These are phyloP conservation scores for Trachops cirrhosus DNA, from an alignment of 2,797 vertebrate species.

Conservation along the genomic window DNA sequence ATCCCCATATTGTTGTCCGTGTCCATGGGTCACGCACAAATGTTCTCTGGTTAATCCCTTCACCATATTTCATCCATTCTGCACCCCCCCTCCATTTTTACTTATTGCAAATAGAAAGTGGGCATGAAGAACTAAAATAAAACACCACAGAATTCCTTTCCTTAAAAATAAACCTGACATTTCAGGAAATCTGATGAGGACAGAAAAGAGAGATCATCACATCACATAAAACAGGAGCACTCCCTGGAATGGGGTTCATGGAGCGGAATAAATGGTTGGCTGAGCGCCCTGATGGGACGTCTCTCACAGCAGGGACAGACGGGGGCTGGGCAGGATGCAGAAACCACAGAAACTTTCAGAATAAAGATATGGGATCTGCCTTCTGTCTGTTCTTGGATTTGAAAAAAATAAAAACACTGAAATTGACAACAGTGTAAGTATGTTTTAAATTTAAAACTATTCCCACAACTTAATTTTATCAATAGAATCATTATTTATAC, in stretches of 20 bases:
- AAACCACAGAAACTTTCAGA: constrained; percentile 63
- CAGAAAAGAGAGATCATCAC: constrained; percentile 36
- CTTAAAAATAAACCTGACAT: not conserved
- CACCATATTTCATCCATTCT: not conserved
- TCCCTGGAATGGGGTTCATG: constrained; percentile 69
- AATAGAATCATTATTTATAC: not conserved
- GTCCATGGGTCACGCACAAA: not conserved
- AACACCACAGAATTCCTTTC: not conserved
- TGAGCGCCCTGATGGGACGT: constrained; percentile 71
- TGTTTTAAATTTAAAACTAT: constrained; percentile 3
- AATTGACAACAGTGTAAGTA: not conserved
- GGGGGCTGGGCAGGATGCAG: constrained; percentile 62
- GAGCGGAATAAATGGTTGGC: constrained; percentile 69
- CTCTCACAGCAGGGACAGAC: constrained; percentile 73
- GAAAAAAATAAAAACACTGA: not conserved
- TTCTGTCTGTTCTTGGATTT: not conserved
- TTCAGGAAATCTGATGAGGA: constrained; percentile 57
- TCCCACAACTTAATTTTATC: not conserved
- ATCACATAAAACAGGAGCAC: constrained; percentile 22
- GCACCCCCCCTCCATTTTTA: not conserved
- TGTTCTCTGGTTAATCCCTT: not conserved
- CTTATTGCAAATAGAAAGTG: not conserved
- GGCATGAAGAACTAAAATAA: constrained; percentile 2
- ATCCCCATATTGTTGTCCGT: not conserved
- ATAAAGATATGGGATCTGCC: not conserved